A percentile compares a stretch with the other conserved stretches of the same genome.
Evolutionary conservation across 2,113 vertebrate genomes (phyloP).

Genomic region (Mionectes macconnelli): DNA sequence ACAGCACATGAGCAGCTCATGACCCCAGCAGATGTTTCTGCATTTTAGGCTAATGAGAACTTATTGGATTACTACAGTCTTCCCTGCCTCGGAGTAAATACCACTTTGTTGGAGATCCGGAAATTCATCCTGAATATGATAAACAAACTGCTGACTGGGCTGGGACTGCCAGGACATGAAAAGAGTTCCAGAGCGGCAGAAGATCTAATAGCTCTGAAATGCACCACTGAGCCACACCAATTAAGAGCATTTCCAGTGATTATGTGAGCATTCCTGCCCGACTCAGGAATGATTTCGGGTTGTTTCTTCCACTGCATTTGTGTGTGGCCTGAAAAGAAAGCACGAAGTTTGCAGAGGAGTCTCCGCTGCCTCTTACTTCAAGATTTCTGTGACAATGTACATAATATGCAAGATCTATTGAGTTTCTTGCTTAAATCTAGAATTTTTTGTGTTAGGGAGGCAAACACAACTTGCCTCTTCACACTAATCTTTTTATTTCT

Average conservation of each 20-base stretch:
- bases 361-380: neutral
- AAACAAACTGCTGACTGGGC: conserved; percentile 47
- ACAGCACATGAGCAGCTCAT: neutral
- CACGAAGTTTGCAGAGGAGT: neutral
- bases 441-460: neutral
- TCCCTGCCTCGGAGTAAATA: conserved; percentile 43
- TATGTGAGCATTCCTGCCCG: conserved; percentile 11
- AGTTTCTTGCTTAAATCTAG: neutral
- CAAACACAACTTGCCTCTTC: neutral
- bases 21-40: conserved; percentile 61
- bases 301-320: neutral
- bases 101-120: conserved; percentile 56
- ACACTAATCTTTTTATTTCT: neutral
- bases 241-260: conserved; percentile 54
- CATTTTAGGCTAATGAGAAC: conserved; percentile 66
- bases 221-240: conserved; percentile 37
- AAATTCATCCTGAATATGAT: conserved; percentile 48
- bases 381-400: neutral
- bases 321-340: conserved; percentile 6
- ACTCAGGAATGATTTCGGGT: neutral
- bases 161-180: conserved; percentile 29
- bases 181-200: conserved; percentile 19
- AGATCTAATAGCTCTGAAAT: conserved; percentile 25
- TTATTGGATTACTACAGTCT: conserved; percentile 65
- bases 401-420: neutral